Evolutionary conservation across 2,113 vertebrate species (phyloP).

Genomic region (Ondatra zibethicus): DNA sequence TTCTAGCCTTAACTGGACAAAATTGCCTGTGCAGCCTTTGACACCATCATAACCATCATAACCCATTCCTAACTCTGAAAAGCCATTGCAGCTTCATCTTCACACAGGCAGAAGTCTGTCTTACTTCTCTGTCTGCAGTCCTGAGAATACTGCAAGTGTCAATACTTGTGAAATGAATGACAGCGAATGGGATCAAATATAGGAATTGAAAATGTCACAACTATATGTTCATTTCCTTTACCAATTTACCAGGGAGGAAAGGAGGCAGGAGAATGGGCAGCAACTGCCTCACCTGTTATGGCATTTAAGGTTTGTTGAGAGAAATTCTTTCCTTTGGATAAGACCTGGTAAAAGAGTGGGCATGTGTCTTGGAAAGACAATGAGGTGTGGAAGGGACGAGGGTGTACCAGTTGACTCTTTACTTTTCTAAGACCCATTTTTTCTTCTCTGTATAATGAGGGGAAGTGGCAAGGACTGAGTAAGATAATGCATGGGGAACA

Average conservation of each 20-base stretch:
- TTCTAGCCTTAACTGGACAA: neutral
- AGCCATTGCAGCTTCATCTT: neutral
- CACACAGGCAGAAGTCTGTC: neutral
- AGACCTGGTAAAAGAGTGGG: neutral
- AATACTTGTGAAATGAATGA: neutral
- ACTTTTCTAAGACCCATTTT: neutral
- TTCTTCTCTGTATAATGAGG: neutral
- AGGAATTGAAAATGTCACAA: neutral
- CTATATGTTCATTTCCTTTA: neutral
- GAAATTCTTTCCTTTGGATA: neutral
- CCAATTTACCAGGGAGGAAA: constrained; percentile 8
- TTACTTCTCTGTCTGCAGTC: neutral
- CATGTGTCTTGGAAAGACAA: neutral
- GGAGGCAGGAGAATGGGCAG: neutral
- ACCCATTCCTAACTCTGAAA: neutral
- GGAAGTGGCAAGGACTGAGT: neutral
- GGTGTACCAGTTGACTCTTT: neutral
- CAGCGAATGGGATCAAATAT: neutral
- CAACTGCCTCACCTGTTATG: neutral
- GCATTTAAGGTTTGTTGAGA: neutral
- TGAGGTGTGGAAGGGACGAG: neutral
- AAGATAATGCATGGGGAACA: neutral
- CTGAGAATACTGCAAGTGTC: neutral
- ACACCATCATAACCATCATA: neutral
- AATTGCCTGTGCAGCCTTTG: neutral